These are phyloP conservation scores for Acleris holmiana DNA, from an alignment of 2,888 invertebrate genomes.

Conservation along the genomic window DNA sequence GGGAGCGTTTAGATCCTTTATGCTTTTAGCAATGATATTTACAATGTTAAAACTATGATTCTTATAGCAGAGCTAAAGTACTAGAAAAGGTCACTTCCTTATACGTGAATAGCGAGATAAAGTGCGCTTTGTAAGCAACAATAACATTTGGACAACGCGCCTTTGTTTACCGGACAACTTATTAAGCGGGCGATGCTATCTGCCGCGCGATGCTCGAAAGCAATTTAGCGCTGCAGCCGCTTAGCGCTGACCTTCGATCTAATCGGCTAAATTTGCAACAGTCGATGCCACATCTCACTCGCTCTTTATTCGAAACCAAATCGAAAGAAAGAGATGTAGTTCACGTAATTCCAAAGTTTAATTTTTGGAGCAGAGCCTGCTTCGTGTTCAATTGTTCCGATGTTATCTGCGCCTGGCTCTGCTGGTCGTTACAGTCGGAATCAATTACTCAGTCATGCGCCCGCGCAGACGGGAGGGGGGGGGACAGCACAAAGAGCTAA, in stretches of 20 bases:
- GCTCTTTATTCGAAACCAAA: too few species aligned
- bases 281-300: too few species aligned
- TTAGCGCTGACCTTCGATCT: conserved; percentile 34
- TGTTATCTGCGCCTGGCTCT: conserved; percentile 36
- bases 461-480: conserved; percentile 35
- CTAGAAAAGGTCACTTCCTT: too few species aligned
- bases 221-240: conserved; percentile 31
- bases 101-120: conserved; percentile 7
- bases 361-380: too few species aligned
- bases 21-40: too few species aligned
- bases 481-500: conserved; percentile 12
- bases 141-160: conserved; percentile 24
- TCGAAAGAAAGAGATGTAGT: too few species aligned
- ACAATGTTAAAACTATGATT: too few species aligned
- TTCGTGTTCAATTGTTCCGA: conserved; percentile 33
- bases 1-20: too few species aligned
- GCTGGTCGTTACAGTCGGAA: conserved; percentile 36
- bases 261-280: conserved; percentile 12
- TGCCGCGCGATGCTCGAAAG: conserved; percentile 29
- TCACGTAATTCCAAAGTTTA: too few species aligned
- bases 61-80: too few species aligned
- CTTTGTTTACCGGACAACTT: conserved; percentile 36
- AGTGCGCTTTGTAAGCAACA: conserved; percentile 7
- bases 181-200: conserved; percentile 33
- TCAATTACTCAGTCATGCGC: conserved; percentile 43